Evolutionary conservation across 2,797 vertebrate species (phyloP).

Genomic region (Otus scops): DNA sequence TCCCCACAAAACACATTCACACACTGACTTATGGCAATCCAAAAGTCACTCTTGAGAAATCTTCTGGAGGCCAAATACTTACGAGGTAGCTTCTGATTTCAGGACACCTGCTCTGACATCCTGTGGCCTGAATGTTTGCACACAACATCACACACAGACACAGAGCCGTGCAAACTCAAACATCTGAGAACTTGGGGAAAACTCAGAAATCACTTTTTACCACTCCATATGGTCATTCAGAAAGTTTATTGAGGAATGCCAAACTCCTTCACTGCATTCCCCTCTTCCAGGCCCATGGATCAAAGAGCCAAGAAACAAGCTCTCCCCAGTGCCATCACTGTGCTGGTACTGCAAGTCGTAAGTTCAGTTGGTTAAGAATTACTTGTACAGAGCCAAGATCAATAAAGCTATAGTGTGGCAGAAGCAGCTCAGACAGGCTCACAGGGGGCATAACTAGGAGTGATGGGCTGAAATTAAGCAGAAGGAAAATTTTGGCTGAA

Average conservation of each 20-base stretch:
- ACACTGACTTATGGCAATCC: background rate
- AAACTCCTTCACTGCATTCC: background rate
- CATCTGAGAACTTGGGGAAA: background rate
- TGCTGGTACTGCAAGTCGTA: background rate
- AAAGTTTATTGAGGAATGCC: background rate
- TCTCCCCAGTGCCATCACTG: background rate
- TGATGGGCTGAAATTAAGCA: constrained; percentile 58
- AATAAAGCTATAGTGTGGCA: constrained; percentile 3
- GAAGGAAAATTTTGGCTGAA: constrained; percentile 61
- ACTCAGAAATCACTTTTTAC: background rate
- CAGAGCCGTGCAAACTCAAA: background rate
- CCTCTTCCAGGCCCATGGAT: background rate
- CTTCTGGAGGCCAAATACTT: background rate
- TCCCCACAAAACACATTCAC: background rate
- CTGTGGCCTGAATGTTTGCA: background rate
- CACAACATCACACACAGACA: background rate
- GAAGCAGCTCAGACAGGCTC: background rate
- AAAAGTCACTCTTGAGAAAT: background rate
- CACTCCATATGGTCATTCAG: background rate
- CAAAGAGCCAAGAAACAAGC: background rate
- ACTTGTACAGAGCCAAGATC: background rate
- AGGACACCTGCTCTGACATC: background rate
- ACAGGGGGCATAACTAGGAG: constrained; percentile 30
- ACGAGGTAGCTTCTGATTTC: background rate
- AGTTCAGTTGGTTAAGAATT: background rate